phyloP scores from a whole-genome alignment of 2,113 vertebrate species.

The Zosterops pallidus region DNA sequence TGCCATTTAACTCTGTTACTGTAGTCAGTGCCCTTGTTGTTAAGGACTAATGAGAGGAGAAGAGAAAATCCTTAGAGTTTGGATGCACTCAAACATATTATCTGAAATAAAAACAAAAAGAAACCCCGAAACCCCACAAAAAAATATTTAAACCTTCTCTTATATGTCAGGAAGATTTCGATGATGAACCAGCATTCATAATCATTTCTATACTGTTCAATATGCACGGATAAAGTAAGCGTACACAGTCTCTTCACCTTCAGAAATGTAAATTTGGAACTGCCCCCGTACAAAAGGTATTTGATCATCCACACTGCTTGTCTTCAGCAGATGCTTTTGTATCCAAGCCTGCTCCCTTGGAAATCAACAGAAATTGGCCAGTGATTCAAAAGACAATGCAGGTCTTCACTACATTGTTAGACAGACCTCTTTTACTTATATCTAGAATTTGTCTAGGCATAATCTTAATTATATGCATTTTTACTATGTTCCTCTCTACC shows the following conservation, averaged over 20 bases:
- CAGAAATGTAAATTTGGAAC: slow-evolving; percentile 8
- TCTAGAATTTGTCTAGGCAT: background rate
- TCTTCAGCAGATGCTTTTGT: background rate
- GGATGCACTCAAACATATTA: background rate
- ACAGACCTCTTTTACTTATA: slow-evolving; percentile 41
- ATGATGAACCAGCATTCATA: background rate
- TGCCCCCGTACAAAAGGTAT: background rate
- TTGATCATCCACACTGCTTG: background rate
- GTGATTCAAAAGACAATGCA: background rate
- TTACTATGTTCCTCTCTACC: background rate
- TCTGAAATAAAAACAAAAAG: background rate
- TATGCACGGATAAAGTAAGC: background rate
- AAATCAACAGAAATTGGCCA: slow-evolving; percentile 2
- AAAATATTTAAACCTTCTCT: background rate
- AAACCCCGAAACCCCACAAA: background rate
- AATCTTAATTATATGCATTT: background rate
- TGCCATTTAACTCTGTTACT: background rate
- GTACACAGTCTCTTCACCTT: background rate
- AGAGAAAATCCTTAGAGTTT: background rate
- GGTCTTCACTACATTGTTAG: background rate
- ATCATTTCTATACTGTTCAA: background rate
- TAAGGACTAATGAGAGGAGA: background rate
- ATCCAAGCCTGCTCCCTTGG: background rate
- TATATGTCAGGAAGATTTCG: background rate
- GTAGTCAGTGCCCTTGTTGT: background rate